A percentile compares a stretch with the other conserved stretches of the same genome.
These are phyloP conservation scores for Tromatobia lineatoria DNA, from an alignment of 2,888 invertebrate species.

Conservation along the genomic window DNA sequence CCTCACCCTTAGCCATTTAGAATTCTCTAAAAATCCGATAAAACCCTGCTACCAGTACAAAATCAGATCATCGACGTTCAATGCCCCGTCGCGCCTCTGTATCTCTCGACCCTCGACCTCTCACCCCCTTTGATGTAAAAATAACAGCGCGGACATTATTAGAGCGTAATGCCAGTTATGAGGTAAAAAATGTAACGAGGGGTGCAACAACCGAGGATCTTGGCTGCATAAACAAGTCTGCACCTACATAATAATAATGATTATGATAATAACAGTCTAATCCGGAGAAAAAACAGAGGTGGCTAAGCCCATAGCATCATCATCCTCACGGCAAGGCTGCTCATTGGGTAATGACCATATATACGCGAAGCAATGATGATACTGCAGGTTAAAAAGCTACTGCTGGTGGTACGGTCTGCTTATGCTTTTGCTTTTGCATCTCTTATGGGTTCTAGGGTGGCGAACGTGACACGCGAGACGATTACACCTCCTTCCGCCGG, in stretches of 20 bases:
- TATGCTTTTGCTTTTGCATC: constrained; percentile 31
- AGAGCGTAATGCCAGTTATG: constrained; percentile 60
- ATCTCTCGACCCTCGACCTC: constrained; percentile 23
- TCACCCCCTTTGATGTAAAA: constrained; percentile 59
- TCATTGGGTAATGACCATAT: neutral
- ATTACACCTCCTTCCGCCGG: constrained; percentile 53
- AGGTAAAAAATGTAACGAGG: constrained; percentile 54
- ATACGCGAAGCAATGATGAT: neutral
- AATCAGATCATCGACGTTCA: constrained; percentile 63
- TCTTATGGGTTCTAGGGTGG: constrained; percentile 11
- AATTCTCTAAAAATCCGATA: neutral
- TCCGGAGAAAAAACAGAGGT: constrained; percentile 24
- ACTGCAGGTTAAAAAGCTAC: neutral
- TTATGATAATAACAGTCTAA: neutral
- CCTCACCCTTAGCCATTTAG: neutral
- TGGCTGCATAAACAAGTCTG: neutral
- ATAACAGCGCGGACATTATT: constrained; percentile 55
- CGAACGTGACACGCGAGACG: constrained; percentile 51
- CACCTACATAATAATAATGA: constrained; percentile 16
- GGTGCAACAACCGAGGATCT: constrained; percentile 44
- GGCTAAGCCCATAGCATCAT: constrained; percentile 14
- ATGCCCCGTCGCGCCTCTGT: constrained; percentile 44
- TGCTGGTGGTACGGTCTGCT: constrained; percentile 20
- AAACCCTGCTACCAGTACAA: constrained; percentile 7
- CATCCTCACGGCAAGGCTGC: constrained; percentile 36